A percentile compares a stretch with the other conserved stretches of the same genome.
Evolutionary conservation across 2,113 vertebrate species (phyloP).

Genomic region (Microtus pennsylvanicus): DNA sequence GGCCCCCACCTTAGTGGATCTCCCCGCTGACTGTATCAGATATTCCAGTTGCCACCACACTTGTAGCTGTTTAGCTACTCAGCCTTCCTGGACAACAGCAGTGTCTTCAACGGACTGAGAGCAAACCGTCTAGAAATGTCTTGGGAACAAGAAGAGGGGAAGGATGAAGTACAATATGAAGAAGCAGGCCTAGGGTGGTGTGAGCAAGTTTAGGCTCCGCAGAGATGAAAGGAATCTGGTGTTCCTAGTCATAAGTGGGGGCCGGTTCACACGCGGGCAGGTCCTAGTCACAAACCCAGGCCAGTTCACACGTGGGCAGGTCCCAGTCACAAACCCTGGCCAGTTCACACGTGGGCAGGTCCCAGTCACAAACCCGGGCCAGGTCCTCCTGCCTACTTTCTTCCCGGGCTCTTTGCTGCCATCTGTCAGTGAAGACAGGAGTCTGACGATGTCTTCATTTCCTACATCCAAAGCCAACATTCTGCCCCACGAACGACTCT

Average conservation of each 20-base stretch:
- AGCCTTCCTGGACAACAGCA: not conserved
- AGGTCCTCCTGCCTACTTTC: not conserved
- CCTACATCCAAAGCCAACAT: not conserved
- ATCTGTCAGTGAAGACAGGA: not conserved
- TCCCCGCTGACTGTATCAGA: no score
- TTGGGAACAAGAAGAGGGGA: not conserved
- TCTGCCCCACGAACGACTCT: not conserved
- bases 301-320: rapidly evolving
- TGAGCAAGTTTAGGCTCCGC: not conserved
- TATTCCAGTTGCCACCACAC: not conserved
- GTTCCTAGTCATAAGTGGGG: no score
- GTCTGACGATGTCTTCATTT: not conserved
- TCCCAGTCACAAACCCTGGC: no score
- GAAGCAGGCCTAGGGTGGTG: not conserved
- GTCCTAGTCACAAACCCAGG: no score
- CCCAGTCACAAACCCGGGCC: not conserved
- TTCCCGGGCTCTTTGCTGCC: not conserved
- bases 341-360: rapidly evolving
- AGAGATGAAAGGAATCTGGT: not conserved
- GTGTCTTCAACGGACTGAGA: not conserved
- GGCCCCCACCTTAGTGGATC: no score
- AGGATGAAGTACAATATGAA: not conserved
- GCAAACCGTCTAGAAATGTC: not conserved
- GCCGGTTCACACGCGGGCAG: no score
- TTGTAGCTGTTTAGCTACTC: not conserved